phyloP scores from a whole-genome alignment of 2,113 vertebrate genomes.

The Rhinopomastus cyanomelas region DNA sequence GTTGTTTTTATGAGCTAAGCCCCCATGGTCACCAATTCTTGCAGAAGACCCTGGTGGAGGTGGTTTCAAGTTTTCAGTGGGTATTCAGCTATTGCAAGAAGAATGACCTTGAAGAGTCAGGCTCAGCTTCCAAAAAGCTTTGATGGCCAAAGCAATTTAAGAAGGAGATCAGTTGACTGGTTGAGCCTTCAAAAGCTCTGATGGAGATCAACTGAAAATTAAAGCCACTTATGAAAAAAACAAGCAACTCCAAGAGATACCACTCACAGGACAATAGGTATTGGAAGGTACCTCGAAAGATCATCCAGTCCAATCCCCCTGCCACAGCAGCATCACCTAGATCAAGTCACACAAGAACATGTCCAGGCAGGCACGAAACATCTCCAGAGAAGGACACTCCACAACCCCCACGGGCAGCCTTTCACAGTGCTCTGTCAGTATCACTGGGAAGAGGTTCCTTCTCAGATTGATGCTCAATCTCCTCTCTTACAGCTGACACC shows the following conservation, averaged over 20 bases:
- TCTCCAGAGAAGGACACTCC: too few species aligned
- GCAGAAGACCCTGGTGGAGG: not conserved
- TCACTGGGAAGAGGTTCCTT: too few species aligned
- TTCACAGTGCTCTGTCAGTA: too few species aligned
- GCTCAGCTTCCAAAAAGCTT: not conserved
- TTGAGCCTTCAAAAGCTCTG: slow-evolving; percentile 29
- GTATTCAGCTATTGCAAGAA: not conserved
- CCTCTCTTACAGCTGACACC: too few species aligned
- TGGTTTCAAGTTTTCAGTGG: not conserved
- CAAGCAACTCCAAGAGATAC: accelerated
- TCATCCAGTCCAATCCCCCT: too few species aligned
- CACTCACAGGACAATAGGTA: not conserved
- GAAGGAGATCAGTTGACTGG: slow-evolving; percentile 1
- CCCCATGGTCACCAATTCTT: not conserved
- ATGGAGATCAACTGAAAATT: slow-evolving; percentile 4
- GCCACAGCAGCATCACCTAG: too few species aligned
- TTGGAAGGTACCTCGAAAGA: too few species aligned
- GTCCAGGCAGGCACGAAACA: too few species aligned
- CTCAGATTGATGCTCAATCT: too few species aligned
- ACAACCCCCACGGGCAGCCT: too few species aligned
- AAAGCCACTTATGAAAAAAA: not conserved
- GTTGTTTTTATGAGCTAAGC: not conserved
- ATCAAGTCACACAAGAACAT: too few species aligned
- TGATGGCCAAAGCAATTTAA: not conserved
- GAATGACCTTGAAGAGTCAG: not conserved